Base-by-base conservation (phyloP, 2,888 invertebrate genomes). In the Diarsia brunnea region DNA sequence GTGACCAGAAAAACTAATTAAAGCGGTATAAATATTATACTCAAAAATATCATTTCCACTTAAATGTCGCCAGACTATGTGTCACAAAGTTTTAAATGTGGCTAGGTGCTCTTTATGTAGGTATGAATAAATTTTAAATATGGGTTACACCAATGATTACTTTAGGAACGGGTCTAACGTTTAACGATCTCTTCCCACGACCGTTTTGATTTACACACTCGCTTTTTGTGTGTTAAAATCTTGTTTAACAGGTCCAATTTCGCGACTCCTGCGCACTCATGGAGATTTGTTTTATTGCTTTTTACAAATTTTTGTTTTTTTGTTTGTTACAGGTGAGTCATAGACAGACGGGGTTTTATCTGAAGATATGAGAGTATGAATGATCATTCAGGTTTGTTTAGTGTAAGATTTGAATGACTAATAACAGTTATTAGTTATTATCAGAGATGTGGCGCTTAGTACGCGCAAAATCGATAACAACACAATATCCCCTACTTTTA, bases 251-350 rank as follows among this genome's bases (percentile, higher is more conserved):
- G 77, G 73, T 86, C 74, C 19, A 82, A 79, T 80, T 78, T 84
- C 60, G 78, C 78, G 67, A 82, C 79, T 82, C 38, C 76, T 69
- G 72, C 82, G 69, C 73, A 64, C 47, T 14, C 60, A 68, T 68
- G n/a, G 55, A 73, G 14, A 79, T 72, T 45, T 80, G 55, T 77
- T 81, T 74, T 55, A 63, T 64, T 75, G 43, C 27, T 80, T 76
- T 84, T 73, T 79, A 80, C 76, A 87, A 67, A 89, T 80, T 66
- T 78, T 77, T 84, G 79, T 82, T 81, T 81, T 85, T 84, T 88
- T 65, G 12, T 85, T 92, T 91, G 91, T 91, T 92, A 49, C 91
- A 92, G 92, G 92, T 92, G 82, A 91, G 91, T 88, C 84, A 88
- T 45, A n/a, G 66, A 45, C 38, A 27, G 45, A 70, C 63, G 53